Percentiles rank a stretch among this genome's conserved stretches.
These are phyloP conservation scores for Chelon labrosus DNA, from an alignment of 2,797 vertebrate genomes.

Conservation along the genomic window DNA sequence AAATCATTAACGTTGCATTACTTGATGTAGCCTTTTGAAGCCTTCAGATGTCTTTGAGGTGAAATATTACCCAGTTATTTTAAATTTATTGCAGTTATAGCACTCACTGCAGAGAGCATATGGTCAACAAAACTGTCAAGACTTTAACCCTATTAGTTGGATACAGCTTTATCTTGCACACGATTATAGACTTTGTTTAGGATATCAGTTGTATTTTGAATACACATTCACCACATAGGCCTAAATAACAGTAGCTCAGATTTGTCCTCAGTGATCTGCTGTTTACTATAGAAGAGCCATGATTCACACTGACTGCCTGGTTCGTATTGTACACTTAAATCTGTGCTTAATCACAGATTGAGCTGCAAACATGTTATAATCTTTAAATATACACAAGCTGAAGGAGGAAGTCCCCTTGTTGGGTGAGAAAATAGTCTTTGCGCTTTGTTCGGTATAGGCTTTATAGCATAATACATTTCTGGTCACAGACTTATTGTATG, in stretches of 20 bases:
- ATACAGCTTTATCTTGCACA: constrained; percentile 16
- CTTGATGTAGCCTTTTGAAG: too few species aligned
- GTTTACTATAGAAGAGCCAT: constrained; percentile 1
- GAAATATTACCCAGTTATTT: background rate
- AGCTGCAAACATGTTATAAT: background rate
- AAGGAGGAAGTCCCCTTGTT: too few species aligned
- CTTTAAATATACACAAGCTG: background rate
- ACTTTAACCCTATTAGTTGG: constrained; percentile 32
- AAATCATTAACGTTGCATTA: too few species aligned
- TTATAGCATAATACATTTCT: too few species aligned
- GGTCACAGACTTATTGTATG: too few species aligned
- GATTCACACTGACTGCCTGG: background rate
- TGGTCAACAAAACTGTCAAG: constrained; percentile 7
- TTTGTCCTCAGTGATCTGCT: background rate
- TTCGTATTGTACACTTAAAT: background rate
- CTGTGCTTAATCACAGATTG: background rate
- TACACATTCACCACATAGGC: background rate
- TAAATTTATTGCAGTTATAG: background rate
- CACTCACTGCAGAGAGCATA: background rate
- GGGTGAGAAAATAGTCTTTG: too few species aligned
- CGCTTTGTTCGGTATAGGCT: too few species aligned
- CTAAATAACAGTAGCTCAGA: constrained; percentile 3
- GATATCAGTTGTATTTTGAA: constrained; percentile 1
- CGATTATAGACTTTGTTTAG: constrained; percentile 12
- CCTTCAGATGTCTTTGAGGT: too few species aligned